Conservation (phyloP, 2,113 vertebrate species). For the Steatornis caripensis region DNA sequence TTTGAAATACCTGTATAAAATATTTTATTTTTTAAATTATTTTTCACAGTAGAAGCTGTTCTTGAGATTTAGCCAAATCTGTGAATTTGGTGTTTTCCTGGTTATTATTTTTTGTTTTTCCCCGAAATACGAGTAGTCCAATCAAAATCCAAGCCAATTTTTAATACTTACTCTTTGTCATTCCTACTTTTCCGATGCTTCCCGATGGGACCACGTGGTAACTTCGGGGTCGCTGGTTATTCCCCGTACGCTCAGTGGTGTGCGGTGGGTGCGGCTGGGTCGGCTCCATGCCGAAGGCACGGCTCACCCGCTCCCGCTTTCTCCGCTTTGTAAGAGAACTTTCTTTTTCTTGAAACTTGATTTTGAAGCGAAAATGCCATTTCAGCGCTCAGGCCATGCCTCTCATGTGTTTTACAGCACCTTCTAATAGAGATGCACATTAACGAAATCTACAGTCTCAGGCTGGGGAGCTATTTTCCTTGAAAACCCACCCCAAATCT, state of each 20-base stretch:
- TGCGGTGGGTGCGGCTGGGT: too few species aligned
- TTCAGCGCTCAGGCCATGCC: conserved; percentile 4
- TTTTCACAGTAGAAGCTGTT: accelerated
- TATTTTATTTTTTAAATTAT: neutral
- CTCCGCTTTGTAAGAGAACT: neutral
- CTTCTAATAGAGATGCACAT: conserved; percentile 33
- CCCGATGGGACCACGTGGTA: neutral
- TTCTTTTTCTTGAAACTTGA: neutral
- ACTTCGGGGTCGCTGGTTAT: too few species aligned
- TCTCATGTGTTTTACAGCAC: conserved; percentile 11
- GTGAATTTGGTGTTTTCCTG: neutral
- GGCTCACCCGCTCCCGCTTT: neutral
- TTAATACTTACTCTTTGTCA: neutral
- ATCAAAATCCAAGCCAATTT: neutral
- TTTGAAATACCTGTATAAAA: neutral
- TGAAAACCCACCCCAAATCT: conserved; percentile 58
- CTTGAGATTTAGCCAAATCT: neutral
- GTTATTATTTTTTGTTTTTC: neutral
- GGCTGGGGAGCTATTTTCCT: conserved; percentile 62
- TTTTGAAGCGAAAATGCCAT: conserved; percentile 38
- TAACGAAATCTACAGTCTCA: conserved; percentile 36
- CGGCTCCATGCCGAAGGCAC: neutral
- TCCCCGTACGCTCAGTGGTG: too few species aligned
- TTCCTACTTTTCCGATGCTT: neutral
- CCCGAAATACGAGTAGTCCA: accelerated